Percentiles rank a stretch among this genome's conserved stretches.
phyloP scores from a whole-genome alignment of 2,797 vertebrate species.

The Mareca strepera region DNA sequence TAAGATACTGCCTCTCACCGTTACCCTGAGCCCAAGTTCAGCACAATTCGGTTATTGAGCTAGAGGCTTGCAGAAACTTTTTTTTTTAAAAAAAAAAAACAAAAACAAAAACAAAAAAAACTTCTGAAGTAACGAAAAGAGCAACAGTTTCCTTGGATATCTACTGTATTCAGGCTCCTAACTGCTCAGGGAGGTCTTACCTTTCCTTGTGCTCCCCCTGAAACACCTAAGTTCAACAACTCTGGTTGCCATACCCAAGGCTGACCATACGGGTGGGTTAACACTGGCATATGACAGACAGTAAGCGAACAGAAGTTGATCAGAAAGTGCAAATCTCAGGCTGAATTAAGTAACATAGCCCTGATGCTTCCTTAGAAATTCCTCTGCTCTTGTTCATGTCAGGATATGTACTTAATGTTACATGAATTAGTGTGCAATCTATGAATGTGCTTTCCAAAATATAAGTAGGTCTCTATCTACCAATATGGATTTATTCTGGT shows the following conservation, averaged over 20 bases:
- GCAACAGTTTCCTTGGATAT: background rate
- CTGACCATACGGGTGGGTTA: background rate
- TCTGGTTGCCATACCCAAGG: rapidly evolving
- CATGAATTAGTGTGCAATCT: background rate
- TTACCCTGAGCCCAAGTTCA: background rate
- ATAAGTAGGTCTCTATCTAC: background rate
- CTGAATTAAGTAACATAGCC: rapidly evolving
- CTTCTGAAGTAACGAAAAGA: background rate
- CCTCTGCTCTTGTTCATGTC: background rate
- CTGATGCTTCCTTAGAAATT: background rate
- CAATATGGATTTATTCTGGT: background rate
- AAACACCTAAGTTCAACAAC: background rate
- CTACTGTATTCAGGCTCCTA: background rate
- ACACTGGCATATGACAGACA: rapidly evolving
- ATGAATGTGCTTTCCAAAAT: background rate
- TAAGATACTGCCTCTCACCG: rapidly evolving
- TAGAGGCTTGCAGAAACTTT: background rate
- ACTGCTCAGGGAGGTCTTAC: background rate
- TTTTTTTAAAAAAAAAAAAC: background rate
- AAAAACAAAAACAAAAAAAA: too few species aligned
- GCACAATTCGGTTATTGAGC: background rate
- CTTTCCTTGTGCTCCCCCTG: background rate
- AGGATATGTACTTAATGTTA: background rate
- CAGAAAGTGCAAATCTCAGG: background rate
- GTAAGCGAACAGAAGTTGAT: rapidly evolving